Percentiles rank a stretch among this genome's conserved stretches.
These are phyloP conservation scores for Lysandra coridon DNA, from an alignment of 2,888 invertebrate genomes.

Conservation along the genomic window DNA sequence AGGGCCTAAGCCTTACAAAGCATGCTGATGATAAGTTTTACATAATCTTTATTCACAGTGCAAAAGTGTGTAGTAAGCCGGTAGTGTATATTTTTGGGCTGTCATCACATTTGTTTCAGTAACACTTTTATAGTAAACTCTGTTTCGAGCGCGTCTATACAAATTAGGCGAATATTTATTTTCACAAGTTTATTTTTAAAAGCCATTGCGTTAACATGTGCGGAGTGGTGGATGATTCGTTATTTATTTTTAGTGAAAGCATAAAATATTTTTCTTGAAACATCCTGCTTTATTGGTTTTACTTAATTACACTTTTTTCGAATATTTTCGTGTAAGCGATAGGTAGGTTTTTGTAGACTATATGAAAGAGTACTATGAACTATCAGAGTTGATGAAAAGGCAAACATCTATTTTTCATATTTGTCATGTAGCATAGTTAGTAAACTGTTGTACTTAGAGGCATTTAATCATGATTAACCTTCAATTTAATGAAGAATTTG, in stretches of 20 bases:
- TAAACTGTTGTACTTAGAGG: too few relatives aligned
- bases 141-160: conserved; percentile 12
- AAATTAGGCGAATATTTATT: conserved; percentile 28
- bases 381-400: too few relatives aligned
- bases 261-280: conserved; percentile 7
- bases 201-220: neutral
- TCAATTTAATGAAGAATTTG: too few relatives aligned
- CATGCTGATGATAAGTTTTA: neutral
- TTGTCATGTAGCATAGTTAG: too few relatives aligned
- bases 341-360: too few relatives aligned
- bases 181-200: conserved; percentile 26
- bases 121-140: conserved; percentile 18
- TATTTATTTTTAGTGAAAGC: conserved; percentile 21
- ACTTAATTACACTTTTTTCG: neutral
- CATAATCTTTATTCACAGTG: neutral
- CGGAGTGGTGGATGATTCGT: conserved; percentile 20
- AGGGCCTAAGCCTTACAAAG: too few relatives aligned
- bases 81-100: conserved; percentile 2
- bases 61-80: neutral
- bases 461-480: too few relatives aligned
- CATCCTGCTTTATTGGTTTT: neutral
- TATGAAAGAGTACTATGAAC: too few relatives aligned
- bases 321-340: neutral
- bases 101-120: conserved; percentile 12
- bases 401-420: too few relatives aligned